Evolutionary conservation across 2,888 invertebrate species (phyloP).

Genomic region (Nomada hirtipes): DNA sequence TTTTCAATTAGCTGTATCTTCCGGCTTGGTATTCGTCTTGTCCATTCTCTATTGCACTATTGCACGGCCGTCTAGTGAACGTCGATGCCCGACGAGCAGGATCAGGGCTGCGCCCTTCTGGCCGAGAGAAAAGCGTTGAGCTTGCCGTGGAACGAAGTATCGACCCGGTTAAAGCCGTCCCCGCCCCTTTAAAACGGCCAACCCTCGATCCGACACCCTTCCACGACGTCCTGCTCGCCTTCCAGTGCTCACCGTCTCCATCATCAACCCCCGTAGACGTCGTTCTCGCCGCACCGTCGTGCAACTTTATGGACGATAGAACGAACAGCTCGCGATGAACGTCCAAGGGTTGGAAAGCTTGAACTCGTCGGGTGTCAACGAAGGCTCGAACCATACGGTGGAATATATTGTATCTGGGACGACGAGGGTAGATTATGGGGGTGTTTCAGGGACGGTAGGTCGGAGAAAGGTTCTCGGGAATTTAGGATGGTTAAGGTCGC

Average conservation of each 20-base stretch:
- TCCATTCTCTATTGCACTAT: constrained; percentile 16
- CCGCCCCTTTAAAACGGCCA: constrained; percentile 68
- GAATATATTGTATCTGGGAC: constrained; percentile 2
- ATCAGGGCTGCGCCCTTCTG: constrained; percentile 58
- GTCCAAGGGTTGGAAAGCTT: neutral
- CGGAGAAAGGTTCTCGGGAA: neutral
- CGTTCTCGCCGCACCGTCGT: neutral
- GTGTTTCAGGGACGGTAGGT: too few relatives aligned
- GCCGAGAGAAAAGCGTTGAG: constrained; percentile 38
- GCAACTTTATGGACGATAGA: constrained; percentile 12
- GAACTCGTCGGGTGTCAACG: constrained; percentile 1
- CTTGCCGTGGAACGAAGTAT: constrained; percentile 66
- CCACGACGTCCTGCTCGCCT: constrained; percentile 53
- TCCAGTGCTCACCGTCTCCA: constrained; percentile 47
- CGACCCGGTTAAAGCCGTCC: constrained; percentile 71
- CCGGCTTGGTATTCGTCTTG: neutral
- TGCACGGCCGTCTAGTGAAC: constrained; percentile 19
- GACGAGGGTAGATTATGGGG: too few relatives aligned
- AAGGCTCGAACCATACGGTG: constrained; percentile 2
- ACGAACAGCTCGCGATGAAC: neutral
- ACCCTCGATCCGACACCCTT: constrained; percentile 53
- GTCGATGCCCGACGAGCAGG: constrained; percentile 40
- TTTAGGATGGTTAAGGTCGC: neutral
- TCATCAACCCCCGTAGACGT: constrained; percentile 17
- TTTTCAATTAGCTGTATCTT: neutral